Evolutionary conservation across 1,140 invertebrate genomes (phyloP).

Genomic region (Gryon sp.): DNA sequence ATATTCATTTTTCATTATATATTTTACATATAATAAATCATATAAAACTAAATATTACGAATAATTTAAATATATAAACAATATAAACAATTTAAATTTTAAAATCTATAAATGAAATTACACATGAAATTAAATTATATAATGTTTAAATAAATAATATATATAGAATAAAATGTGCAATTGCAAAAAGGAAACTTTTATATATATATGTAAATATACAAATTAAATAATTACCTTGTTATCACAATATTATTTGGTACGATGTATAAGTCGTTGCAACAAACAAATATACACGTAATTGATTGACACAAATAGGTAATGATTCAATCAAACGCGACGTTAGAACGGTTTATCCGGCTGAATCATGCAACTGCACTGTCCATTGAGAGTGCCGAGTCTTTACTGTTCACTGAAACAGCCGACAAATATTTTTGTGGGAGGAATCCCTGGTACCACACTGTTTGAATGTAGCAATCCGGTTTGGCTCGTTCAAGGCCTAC

Average conservation of each 20-base stretch:
- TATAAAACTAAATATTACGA: too few relatives aligned
- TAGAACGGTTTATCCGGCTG: slow-evolving; percentile 23
- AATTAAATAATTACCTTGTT: too few relatives aligned
- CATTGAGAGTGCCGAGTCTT: slow-evolving; percentile 33
- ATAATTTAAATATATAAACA: too few relatives aligned
- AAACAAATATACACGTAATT: slow-evolving; percentile 16
- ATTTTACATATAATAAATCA: too few relatives aligned
- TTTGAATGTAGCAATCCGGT: slow-evolving; percentile 64
- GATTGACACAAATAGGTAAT: slow-evolving; percentile 4
- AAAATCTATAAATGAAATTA: too few relatives aligned
- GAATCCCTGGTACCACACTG: slow-evolving; percentile 54
- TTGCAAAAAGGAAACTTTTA: too few relatives aligned
- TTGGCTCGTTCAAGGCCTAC: slow-evolving; percentile 61
- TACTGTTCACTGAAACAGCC: slow-evolving; percentile 41
- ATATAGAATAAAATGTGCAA: too few relatives aligned
- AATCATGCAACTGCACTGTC: slow-evolving; percentile 21
- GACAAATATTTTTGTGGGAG: slow-evolving; percentile 58
- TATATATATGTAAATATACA: too few relatives aligned
- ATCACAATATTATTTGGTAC: slow-evolving; percentile 9
- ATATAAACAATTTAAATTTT: too few relatives aligned
- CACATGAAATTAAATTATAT: too few relatives aligned
- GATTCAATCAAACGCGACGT: background rate
- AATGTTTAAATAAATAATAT: too few relatives aligned
- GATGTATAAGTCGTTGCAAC: background rate
- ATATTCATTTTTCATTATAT: too few relatives aligned